Evolutionary conservation across 1,140 invertebrate genomes (phyloP).

Genomic region (Trichonephila clavata): DNA sequence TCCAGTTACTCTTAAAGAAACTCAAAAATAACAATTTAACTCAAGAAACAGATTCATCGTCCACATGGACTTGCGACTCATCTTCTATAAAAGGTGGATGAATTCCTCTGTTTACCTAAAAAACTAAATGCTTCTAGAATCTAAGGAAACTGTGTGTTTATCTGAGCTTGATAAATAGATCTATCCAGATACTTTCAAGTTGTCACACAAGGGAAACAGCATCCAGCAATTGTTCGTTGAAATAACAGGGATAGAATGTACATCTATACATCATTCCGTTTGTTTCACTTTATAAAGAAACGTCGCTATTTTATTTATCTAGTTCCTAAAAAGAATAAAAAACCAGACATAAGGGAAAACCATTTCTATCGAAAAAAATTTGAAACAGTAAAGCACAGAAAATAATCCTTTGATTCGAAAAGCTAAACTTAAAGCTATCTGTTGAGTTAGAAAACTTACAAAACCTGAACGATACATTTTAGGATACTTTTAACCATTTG

Average conservation of each 20-base stretch:
- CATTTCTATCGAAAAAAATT: not conserved
- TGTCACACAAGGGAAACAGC: not conserved
- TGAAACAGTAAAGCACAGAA: not conserved
- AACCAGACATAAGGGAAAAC: not conserved
- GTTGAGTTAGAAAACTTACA: not conserved
- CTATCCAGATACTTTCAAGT: not conserved
- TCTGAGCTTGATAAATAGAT: not conserved
- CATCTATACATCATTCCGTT: not conserved
- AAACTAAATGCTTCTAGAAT: not conserved
- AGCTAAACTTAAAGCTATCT: constrained; percentile 3
- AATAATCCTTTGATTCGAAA: constrained; percentile 2
- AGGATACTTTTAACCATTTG: not conserved
- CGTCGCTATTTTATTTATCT: not conserved
- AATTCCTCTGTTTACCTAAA: not conserved
- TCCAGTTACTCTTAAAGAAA: too few relatives aligned
- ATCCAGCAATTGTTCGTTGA: not conserved
- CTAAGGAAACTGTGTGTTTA: not conserved
- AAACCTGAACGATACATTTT: not conserved
- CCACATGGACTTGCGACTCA: too few relatives aligned
- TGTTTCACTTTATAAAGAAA: not conserved
- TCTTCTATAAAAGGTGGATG: not conserved
- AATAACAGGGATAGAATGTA: not conserved
- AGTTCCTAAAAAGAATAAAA: not conserved
- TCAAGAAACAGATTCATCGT: too few relatives aligned
- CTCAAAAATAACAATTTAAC: too few relatives aligned